These are phyloP conservation scores for Lithosia quadra DNA, from an alignment of 2,888 invertebrate genomes.

Conservation along the genomic window DNA sequence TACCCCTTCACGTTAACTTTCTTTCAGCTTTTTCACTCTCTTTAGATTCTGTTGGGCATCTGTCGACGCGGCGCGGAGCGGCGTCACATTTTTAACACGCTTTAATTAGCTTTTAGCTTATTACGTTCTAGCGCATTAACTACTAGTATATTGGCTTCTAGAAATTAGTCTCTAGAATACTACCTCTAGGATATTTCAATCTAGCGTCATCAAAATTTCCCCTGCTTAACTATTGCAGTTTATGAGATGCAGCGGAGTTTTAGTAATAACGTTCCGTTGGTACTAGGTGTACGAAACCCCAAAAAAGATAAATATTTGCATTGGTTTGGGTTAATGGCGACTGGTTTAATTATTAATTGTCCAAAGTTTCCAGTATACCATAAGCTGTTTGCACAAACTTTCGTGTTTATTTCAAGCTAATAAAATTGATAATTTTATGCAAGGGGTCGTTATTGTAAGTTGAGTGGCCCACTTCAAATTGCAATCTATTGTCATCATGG, in stretches of 20 bases:
- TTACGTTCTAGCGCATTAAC: not conserved
- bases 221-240: not conserved
- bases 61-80: too few species aligned
- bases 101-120: not conserved
- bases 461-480: conserved; percentile 69
- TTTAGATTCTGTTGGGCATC: too few species aligned
- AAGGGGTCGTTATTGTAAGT: conserved; percentile 63
- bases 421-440: conserved; percentile 48
- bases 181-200: too few species aligned
- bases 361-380: conserved; percentile 32
- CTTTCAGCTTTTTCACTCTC: too few species aligned
- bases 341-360: conserved; percentile 30
- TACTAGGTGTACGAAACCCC: not conserved
- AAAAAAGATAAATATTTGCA: not conserved
- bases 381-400: conserved; percentile 42
- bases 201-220: too few species aligned
- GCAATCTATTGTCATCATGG: conserved; percentile 64
- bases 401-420: conserved; percentile 39
- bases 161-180: not conserved
- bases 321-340: conserved; percentile 19
- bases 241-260: not conserved
- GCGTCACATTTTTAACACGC: not conserved
- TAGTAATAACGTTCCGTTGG: not conserved
- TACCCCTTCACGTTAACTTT: too few species aligned
- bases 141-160: not conserved